Percentiles rank a stretch among this genome's conserved stretches.
phyloP scores from a whole-genome alignment of 2,888 invertebrate genomes.

The Dysmachus trigonus region DNA sequence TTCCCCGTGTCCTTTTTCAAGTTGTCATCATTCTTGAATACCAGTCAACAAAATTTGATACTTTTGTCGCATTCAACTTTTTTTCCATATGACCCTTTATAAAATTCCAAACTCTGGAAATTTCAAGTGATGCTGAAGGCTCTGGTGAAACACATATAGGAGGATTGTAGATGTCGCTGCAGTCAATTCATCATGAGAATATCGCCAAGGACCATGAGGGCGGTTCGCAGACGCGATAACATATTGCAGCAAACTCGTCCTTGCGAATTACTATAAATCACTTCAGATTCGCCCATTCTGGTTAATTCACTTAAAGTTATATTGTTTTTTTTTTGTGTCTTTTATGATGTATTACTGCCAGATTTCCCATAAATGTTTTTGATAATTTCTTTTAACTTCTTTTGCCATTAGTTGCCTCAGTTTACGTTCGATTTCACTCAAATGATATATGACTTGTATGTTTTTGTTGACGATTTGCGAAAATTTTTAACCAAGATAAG shows the following conservation, averaged over 20 bases:
- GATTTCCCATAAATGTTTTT: neutral
- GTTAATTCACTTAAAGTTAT: neutral
- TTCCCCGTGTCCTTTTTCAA: neutral
- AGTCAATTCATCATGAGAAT: neutral
- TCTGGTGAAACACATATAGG: neutral
- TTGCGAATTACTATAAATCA: neutral
- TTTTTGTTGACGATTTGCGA: neutral
- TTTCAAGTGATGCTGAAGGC: neutral
- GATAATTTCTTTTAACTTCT: neutral
- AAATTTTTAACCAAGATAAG: neutral
- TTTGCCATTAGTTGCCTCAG: neutral
- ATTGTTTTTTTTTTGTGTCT: neutral
- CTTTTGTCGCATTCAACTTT: neutral
- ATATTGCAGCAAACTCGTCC: neutral
- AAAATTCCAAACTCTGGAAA: neutral
- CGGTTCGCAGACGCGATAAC: neutral
- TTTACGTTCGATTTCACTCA: neutral
- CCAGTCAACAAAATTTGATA: neutral
- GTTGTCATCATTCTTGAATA: slow-evolving; percentile 10
- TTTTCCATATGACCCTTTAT: neutral
- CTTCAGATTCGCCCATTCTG: neutral
- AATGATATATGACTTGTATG: neutral
- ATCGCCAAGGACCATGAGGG: neutral
- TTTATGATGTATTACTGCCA: neutral
- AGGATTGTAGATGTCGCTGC: neutral